A percentile compares a stretch with the other conserved stretches of the same genome.
Evolutionary conservation across 2,113 vertebrate species (phyloP).

Genomic region (Microtus ochrogaster): DNA sequence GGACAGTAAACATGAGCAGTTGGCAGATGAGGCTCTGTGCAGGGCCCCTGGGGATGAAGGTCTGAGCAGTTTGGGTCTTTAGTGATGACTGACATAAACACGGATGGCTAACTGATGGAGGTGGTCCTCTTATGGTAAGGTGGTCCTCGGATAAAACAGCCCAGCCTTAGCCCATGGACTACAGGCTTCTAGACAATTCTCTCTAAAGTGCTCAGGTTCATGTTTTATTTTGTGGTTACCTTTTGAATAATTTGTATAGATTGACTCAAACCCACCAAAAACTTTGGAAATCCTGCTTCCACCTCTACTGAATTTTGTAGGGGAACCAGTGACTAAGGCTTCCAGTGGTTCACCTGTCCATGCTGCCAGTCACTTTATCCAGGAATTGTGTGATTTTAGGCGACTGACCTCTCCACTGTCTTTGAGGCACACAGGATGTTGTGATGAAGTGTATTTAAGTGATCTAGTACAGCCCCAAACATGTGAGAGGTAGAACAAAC

Average conservation of each 20-base stretch:
- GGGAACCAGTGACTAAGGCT: neutral
- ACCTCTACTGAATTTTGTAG: neutral
- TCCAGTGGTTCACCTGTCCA: neutral
- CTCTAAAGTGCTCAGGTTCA: neutral
- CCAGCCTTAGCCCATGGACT: neutral
- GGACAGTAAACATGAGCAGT: neutral
- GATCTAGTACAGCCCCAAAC: neutral
- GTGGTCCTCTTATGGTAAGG: neutral
- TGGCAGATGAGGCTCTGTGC: neutral
- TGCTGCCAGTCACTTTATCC: neutral
- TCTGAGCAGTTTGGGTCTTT: neutral
- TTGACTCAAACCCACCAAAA: neutral
- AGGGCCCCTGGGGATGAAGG: neutral
- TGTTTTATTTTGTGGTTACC: neutral
- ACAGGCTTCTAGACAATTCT: neutral
- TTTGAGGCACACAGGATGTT: neutral
- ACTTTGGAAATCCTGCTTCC: neutral
- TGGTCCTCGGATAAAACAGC: neutral
- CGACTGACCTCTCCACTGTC: neutral
- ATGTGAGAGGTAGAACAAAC: neutral
- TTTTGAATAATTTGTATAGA: neutral
- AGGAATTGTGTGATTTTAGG: neutral
- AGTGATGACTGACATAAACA: neutral
- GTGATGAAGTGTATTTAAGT: neutral
- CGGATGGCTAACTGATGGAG: fast-evolving